Percentiles rank a stretch among this genome's conserved stretches.
phyloP scores from a whole-genome alignment of 2,888 invertebrate species.

The Hedya salicella region DNA sequence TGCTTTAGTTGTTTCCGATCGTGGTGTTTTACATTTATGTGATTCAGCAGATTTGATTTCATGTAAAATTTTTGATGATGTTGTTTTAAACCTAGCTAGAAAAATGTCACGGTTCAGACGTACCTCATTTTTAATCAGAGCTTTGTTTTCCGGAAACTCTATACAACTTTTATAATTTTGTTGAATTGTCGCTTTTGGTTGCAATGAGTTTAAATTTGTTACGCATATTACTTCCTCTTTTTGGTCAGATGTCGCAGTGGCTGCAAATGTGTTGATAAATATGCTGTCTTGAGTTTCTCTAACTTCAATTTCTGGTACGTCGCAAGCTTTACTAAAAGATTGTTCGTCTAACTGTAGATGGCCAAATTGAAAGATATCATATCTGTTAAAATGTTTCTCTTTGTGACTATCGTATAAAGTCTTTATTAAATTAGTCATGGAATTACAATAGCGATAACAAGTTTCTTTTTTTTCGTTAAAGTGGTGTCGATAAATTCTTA shows the following conservation, averaged over 20 bases:
- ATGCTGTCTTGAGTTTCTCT: not conserved
- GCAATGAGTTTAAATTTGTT: slow-evolving; percentile 17
- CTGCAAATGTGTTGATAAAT: not conserved
- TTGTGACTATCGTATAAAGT: slow-evolving; percentile 13
- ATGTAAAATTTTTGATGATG: slow-evolving; percentile 49
- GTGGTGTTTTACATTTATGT: too few relatives aligned
- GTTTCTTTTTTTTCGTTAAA: not conserved
- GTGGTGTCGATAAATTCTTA: slow-evolving; percentile 16
- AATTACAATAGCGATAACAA: slow-evolving; percentile 1
- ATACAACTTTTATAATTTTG: not conserved
- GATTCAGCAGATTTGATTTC: slow-evolving; percentile 54
- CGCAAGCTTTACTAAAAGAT: not conserved
- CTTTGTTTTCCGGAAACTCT: slow-evolving; percentile 42
- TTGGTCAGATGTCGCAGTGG: slow-evolving; percentile 48
- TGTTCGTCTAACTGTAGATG: not conserved
- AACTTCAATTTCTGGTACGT: not conserved
- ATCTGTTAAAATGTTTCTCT: slow-evolving; percentile 12
- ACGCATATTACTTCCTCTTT: slow-evolving; percentile 46
- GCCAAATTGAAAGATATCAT: not conserved
- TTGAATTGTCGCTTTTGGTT: slow-evolving; percentile 45
- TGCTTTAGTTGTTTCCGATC: slow-evolving; percentile 55
- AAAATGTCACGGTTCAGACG: not conserved
- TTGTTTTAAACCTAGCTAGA: slow-evolving; percentile 46
- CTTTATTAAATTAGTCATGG: slow-evolving; percentile 16
- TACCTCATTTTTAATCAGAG: slow-evolving; percentile 46